Base-by-base conservation (phyloP, 2,888 invertebrate species). In the Dione juno region DNA sequence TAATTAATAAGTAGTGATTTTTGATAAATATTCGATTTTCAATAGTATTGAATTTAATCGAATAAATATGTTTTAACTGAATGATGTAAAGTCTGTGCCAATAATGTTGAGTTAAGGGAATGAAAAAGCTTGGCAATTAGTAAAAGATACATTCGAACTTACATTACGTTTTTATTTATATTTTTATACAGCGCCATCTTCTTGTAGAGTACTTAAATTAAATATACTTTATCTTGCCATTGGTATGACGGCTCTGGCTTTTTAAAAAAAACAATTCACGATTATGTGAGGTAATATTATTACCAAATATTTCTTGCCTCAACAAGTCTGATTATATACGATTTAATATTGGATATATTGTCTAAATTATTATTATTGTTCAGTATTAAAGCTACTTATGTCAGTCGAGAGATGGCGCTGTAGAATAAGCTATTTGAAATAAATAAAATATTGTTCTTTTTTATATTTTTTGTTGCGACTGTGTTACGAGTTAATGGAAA, bases 61-160 rank as follows among this genome's bases (percentile, higher is more conserved):
- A 50, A 40, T 54, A 43, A 16, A 48, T 13, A 40, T 16, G 13
- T 50, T 37, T 64, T 19, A 37, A 50, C 41, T 50, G 71, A 66
- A 61, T 66, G 71, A 19, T 21, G 74, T 71, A 50, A 40, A 74
- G 74, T 43, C 53, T 74, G 74, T 74, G 71, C 74, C 74, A 74
- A 74, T 71, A 59, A 63, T 45, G 21, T 59, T 67, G 45, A 65
- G 59, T 41, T 43, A 35, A 53, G 50, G 37, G 61, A 61, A 48
- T 21, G 64, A 37, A 19, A 43, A n/a, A 45, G 48, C 40, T 19
- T 64, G 59, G 67, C 74, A 69, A 71, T 67, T 57, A 61, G 74
- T 73, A 65, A 65, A 71, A 66, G 28, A 48, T 35, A 40, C 65
- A 63, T 14, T 48, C 41, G 16, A 52, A 53, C 52, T 43, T 61